Percentiles rank a stretch among this genome's conserved stretches.
Evolutionary conservation across 2,797 vertebrate genomes (phyloP).

Genomic region (Distichodus sexfasciatus): DNA sequence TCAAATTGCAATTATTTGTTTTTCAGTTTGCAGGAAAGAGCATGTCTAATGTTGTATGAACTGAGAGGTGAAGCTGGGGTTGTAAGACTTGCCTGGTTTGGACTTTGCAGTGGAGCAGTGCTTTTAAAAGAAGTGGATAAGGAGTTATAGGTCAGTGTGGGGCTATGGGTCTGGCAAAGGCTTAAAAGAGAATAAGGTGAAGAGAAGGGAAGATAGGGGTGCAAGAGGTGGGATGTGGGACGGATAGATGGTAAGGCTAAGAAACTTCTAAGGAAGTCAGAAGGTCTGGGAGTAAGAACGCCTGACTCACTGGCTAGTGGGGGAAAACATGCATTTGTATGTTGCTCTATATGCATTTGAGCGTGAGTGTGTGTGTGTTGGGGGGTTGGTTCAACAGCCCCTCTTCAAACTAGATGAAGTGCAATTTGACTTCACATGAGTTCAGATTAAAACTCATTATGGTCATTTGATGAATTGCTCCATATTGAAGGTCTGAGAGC

Average conservation of each 20-base stretch:
- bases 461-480: slow-evolving; percentile 66
- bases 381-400: slow-evolving; percentile 44
- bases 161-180: background rate
- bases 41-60: background rate
- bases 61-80: background rate
- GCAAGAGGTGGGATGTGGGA: background rate
- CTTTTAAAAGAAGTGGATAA: slow-evolving; percentile 2
- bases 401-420: slow-evolving; percentile 57
- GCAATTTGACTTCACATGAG: slow-evolving; percentile 69
- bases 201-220: slow-evolving; percentile 7
- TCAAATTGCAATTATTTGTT: too few species aligned
- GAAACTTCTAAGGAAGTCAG: background rate
- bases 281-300: slow-evolving; percentile 10
- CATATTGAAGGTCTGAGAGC: slow-evolving; percentile 65
- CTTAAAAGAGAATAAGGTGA: background rate
- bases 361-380: slow-evolving; percentile 22
- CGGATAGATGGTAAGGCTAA: background rate
- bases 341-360: background rate
- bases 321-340: background rate
- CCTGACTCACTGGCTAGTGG: background rate
- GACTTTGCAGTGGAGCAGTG: background rate
- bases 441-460: slow-evolving; percentile 75
- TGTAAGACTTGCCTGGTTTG: background rate
- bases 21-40: too few species aligned
- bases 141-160: background rate